phyloP scores from a whole-genome alignment of 2,797 vertebrate species.

The Coreius guichenoti region DNA sequence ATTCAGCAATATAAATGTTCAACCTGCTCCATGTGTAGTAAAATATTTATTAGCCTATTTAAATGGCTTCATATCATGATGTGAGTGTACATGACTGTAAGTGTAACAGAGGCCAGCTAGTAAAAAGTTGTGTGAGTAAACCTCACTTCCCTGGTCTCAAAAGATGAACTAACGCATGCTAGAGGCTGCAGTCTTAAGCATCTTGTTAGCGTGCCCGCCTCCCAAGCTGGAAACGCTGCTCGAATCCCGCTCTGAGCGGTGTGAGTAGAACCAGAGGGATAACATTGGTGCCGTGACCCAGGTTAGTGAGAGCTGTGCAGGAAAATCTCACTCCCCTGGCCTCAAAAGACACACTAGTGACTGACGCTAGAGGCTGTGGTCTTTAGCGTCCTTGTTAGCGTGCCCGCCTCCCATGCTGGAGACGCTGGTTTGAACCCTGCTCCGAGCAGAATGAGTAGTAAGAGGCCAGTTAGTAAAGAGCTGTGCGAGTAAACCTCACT shows the following conservation, averaged over 20 bases:
- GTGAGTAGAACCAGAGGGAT: too few relatives aligned
- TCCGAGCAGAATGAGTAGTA: neutral
- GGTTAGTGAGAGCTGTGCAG: neutral
- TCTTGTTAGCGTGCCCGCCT: too few relatives aligned
- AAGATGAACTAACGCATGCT: too few relatives aligned
- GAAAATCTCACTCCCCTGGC: neutral
- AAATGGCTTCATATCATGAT: neutral
- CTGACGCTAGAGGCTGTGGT: neutral
- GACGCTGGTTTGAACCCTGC: neutral
- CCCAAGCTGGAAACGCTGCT: too few relatives aligned
- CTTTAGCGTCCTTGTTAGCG: neutral
- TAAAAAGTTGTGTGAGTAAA: neutral
- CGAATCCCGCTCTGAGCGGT: too few relatives aligned
- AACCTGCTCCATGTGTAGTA: neutral
- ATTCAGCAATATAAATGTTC: neutral
- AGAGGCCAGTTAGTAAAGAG: too few relatives aligned
- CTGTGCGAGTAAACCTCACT: neutral
- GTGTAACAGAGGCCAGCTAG: neutral
- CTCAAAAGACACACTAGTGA: too few relatives aligned
- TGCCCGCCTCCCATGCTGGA: neutral
- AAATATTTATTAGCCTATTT: neutral
- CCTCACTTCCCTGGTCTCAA: neutral
- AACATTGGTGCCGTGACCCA: neutral
- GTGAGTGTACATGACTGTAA: neutral
- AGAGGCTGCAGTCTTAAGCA: too few relatives aligned